phyloP scores from a whole-genome alignment of 2,888 invertebrate genomes.

The Melieria picta region DNA sequence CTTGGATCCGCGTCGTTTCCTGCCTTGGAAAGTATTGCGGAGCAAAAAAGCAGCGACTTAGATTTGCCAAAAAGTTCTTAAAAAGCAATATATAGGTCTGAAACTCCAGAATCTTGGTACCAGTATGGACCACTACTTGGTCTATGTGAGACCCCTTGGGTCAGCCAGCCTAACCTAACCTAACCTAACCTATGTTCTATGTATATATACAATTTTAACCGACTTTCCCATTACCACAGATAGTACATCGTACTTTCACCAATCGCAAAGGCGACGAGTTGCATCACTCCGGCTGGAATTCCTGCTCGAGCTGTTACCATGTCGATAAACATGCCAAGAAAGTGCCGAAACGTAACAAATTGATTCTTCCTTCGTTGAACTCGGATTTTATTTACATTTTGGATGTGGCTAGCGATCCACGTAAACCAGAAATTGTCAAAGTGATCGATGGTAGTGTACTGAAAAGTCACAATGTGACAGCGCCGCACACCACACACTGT shows the following conservation, averaged over 20 bases:
- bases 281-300: conserved; percentile 97
- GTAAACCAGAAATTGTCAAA: conserved; percentile 78
- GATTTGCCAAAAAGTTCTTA: too few relatives aligned
- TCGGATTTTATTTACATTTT: conserved; percentile 86
- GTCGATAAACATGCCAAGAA: conserved; percentile 60
- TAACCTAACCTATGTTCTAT: too few relatives aligned
- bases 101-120: too few relatives aligned
- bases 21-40: too few relatives aligned
- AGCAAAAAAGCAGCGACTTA: too few relatives aligned
- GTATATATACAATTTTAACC: too few relatives aligned
- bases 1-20: too few relatives aligned
- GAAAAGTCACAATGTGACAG: conserved; percentile 79
- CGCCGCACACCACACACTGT: conserved; percentile 95
- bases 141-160: too few relatives aligned
- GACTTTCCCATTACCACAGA: conserved; percentile 68
- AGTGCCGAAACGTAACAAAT: conserved; percentile 75
- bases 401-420: conserved; percentile 79
- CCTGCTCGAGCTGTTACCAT: conserved; percentile 89
- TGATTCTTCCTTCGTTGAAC: conserved; percentile 84
- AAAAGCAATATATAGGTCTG: too few relatives aligned
- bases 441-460: conserved; percentile 85
- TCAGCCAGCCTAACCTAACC: too few relatives aligned
- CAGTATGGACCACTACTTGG: too few relatives aligned
- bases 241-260: conserved; percentile 86
- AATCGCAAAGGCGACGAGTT: conserved; percentile 85